Base-by-base conservation (phyloP, 2,888 invertebrate species). In the Loripinus fragilis region DNA sequence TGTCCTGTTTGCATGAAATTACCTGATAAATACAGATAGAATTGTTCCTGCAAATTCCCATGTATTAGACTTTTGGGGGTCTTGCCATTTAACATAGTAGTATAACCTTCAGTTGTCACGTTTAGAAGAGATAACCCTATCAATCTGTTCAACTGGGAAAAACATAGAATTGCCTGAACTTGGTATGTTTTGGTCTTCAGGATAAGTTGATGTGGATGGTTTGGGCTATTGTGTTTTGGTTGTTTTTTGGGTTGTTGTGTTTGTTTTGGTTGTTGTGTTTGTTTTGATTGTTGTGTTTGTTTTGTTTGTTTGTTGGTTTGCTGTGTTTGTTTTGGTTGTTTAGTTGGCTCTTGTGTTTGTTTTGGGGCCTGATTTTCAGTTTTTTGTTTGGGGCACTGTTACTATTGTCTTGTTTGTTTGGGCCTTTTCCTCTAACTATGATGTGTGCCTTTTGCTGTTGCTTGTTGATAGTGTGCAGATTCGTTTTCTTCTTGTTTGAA, bases 1-100 rank as follows among this genome's bases (percentile, higher is more conserved):
- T 52, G 73, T 73, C 10, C 41, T 20, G 33, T 73, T 67, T 20
- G 66, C 52, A 38, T 73, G 73, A n/a, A 67, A 73, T 67, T 73
- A 50, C 20, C 73, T 48, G 12, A 50, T 50, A 15, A 73, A n/a
- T 1, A 50, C 30, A 41, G 23, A 12, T 12, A 52, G 73, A 28
- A 73, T 67, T 50, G 66, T 67, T 28, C 67, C 66, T 10, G 66
- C 8, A 38, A 73, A 73, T 2, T 23, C 33, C 73, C 73, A 73
- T 5, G 48, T 35, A 20, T 33, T 50, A 2, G 28, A 23, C 0
- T n/a, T n/a, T 38, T 38, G 38, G 38, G 38, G 38, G 2, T 73
- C 20, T 28, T 50, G 5, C 30, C 42, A 67, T 7, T 35, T 33
- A 5, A 73, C 52, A 45, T 73, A 48, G n/a, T 73, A 73, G 52